Evolutionary conservation across 2,797 vertebrate species (phyloP).

Genomic region (Vireo griseus): DNA sequence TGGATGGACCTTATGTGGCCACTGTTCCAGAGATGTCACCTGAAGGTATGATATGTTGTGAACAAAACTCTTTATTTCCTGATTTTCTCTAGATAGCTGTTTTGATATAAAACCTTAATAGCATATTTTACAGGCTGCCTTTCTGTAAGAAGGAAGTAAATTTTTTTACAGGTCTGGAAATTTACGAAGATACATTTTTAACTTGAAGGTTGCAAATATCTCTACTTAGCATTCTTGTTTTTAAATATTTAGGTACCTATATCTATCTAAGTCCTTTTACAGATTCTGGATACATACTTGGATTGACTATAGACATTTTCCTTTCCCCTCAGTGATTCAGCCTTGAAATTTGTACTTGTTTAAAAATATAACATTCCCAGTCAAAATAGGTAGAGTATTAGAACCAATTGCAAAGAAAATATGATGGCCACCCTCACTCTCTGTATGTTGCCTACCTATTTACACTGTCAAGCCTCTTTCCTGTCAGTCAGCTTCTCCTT

Average conservation of each 20-base stretch:
- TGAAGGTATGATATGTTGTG: conserved; percentile 74
- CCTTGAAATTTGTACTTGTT: not conserved
- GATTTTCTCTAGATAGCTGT: not conserved
- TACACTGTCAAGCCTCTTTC: not conserved
- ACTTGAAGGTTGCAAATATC: not conserved
- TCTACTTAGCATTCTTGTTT: not conserved
- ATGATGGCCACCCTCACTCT: not conserved
- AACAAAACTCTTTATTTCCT: not conserved
- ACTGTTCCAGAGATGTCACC: conserved; percentile 93
- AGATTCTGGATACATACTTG: not conserved
- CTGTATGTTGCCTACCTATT: not conserved
- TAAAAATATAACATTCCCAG: not conserved
- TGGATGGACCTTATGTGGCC: conserved; percentile 87
- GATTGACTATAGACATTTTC: not conserved
- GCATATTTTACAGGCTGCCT: not conserved
- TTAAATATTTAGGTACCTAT: not conserved
- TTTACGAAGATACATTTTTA: not conserved
- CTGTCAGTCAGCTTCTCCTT: not conserved
- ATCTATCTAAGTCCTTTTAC: not conserved
- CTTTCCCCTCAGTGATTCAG: not conserved
- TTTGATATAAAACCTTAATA: not conserved
- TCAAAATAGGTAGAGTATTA: not conserved
- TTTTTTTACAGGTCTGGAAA: not conserved
- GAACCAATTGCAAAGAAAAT: not conserved
- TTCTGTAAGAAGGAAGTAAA: not conserved